Evolutionary conservation across 30 jellyfish, hydroid and myxozoan species (phyloP).

Genomic region (Aurelia sp.): DNA sequence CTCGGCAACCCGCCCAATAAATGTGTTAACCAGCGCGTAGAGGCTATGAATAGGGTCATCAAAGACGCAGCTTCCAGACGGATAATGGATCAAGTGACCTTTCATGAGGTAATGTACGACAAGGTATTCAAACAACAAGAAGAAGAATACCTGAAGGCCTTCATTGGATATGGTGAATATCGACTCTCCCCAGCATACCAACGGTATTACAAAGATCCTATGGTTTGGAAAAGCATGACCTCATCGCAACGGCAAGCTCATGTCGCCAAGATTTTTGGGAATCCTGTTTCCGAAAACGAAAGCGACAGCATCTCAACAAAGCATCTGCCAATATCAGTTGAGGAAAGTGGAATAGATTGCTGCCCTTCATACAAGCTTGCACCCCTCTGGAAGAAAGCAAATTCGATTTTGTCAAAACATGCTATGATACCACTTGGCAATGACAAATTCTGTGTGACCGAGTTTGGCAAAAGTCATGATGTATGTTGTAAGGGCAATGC

Average conservation of each 20-base stretch:
- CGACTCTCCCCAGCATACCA: constrained; percentile 30
- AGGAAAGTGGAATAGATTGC: constrained; percentile 15
- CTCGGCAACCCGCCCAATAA: constrained; percentile 38
- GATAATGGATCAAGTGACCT: constrained; percentile 7
- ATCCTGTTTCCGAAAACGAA: too few species aligned
- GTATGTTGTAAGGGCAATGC: constrained; percentile 10
- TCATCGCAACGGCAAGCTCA: neutral
- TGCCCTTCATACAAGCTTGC: constrained; percentile 10
- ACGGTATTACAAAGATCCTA: constrained; percentile 13
- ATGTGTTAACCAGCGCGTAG: constrained; percentile 23
- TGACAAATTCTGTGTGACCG: constrained; percentile 35
- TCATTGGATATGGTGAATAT: constrained; percentile 23
- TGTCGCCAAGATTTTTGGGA: too few species aligned
- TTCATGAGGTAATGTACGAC: constrained; percentile 13
- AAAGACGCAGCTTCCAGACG: constrained; percentile 29
- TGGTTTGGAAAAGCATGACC: constrained; percentile 11
- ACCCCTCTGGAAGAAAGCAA: constrained; percentile 21
- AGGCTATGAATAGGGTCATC: constrained; percentile 32
- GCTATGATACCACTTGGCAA: constrained; percentile 15
- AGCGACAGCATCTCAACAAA: neutral
- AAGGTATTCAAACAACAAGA: constrained; percentile 42
- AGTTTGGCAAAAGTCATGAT: constrained; percentile 21
- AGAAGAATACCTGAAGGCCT: constrained; percentile 33
- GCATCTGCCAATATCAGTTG: constrained; percentile 15
- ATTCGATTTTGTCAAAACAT: constrained; percentile 14